Evolutionary conservation across 2,113 vertebrate species (phyloP).

Genomic region (Rhinopomastus cyanomelas): DNA sequence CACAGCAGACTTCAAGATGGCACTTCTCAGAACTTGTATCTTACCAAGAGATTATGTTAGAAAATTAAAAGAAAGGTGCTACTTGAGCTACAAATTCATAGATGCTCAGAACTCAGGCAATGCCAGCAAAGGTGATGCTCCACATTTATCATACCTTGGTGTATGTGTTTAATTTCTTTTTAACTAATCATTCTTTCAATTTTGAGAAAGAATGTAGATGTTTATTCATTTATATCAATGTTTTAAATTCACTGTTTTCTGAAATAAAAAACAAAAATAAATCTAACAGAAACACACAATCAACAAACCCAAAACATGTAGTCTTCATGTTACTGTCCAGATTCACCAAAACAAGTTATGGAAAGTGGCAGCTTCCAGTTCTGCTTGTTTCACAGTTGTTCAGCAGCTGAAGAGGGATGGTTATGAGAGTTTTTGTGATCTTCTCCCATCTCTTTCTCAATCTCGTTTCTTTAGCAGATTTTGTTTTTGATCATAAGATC

Average conservation of each 20-base stretch:
- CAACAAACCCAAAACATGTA: not conserved
- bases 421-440: not conserved
- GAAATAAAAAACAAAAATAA: not conserved
- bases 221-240: not conserved
- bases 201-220: not conserved
- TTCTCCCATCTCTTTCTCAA: not conserved
- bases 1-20: not conserved
- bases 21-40: not conserved
- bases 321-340: not conserved
- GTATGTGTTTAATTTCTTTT: not conserved
- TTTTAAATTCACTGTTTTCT: not conserved
- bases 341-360: not conserved
- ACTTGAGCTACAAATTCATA: not conserved
- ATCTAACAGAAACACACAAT: too few species aligned
- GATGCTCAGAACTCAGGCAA: not conserved
- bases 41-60: not conserved
- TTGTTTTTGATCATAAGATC: not conserved
- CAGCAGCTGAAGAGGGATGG: not conserved
- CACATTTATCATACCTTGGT: not conserved
- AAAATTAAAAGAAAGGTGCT: not conserved
- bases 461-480: not conserved
- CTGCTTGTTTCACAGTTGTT: not conserved
- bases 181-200: not conserved
- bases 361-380: not conserved
- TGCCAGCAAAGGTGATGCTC: not conserved